Evolutionary conservation across 1,140 invertebrate genomes (phyloP).

Genomic region (Polyergus mexicanus): DNA sequence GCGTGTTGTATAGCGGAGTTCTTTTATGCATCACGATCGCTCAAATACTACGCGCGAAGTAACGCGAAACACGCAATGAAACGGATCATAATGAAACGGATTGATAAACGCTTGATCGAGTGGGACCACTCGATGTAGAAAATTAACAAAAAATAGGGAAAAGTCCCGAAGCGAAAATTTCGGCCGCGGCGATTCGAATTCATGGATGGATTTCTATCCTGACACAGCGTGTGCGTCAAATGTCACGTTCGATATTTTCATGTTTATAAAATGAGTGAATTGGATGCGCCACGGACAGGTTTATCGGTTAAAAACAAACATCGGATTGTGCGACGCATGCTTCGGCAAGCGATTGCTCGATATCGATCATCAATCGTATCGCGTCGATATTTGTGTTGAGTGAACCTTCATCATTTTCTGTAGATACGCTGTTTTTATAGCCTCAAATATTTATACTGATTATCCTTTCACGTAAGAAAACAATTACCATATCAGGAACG

Average conservation of each 20-base stretch:
- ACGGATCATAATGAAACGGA: constrained; percentile 26
- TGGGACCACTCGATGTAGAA: neutral
- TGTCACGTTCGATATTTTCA: constrained; percentile 58
- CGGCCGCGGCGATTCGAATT: neutral
- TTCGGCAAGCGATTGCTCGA: constrained; percentile 13
- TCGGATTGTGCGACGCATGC: constrained; percentile 13
- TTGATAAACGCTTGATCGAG: constrained; percentile 45
- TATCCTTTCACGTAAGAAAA: neutral
- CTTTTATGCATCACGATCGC: neutral
- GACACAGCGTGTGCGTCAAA: constrained; percentile 38
- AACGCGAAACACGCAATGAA: constrained; percentile 18
- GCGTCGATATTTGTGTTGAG: constrained; percentile 21
- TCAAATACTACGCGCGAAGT: neutral
- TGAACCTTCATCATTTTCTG: neutral
- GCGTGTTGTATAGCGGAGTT: neutral
- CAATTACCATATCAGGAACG: neutral
- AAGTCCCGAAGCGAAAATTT: constrained; percentile 11
- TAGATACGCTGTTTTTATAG: neutral
- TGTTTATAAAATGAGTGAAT: constrained; percentile 57
- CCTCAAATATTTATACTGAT: neutral
- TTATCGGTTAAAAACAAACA: constrained; percentile 50
- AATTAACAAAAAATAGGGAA: constrained; percentile 48
- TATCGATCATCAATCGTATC: constrained; percentile 4
- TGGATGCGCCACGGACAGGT: constrained; percentile 38
- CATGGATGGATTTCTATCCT: neutral